phyloP scores from a whole-genome alignment of 2,888 invertebrate species.

The Therioaphis trifolii region DNA sequence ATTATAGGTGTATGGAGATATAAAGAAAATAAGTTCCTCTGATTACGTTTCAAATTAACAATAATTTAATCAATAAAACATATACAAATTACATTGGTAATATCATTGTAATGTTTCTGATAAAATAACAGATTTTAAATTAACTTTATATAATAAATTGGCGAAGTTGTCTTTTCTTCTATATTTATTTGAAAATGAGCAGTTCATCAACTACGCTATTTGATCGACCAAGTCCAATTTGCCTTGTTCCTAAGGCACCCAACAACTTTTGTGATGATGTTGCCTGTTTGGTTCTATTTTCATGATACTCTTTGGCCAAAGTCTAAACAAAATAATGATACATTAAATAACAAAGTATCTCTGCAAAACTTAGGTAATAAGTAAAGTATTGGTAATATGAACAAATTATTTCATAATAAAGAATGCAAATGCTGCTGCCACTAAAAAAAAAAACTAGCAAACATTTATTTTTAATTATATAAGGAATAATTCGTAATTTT shows the following conservation, averaged over 20 bases:
- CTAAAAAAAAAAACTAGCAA: too few species aligned
- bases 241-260: constrained; percentile 71
- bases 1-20: too few species aligned
- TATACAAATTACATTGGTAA: constrained; percentile 45
- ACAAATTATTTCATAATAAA: neutral
- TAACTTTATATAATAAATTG: constrained; percentile 37
- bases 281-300: constrained; percentile 54
- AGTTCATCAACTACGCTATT: constrained; percentile 89
- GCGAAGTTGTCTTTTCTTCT: constrained; percentile 12
- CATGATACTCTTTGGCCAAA: constrained; percentile 63
- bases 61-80: constrained; percentile 59
- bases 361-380: too few species aligned
- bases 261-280: constrained; percentile 66
- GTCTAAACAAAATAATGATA: constrained; percentile 33
- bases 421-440: too few species aligned
- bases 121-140: constrained; percentile 50
- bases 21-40: too few species aligned
- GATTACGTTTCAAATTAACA: constrained; percentile 48
- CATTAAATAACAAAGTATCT: too few species aligned
- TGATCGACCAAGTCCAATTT: constrained; percentile 75
- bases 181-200: constrained; percentile 69
- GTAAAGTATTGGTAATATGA: too few species aligned
- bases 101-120: constrained; percentile 38
- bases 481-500: too few species aligned
- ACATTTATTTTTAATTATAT: too few species aligned